Conservation (phyloP, 2,797 vertebrate genomes). For the Thalassophryne amazonica region DNA sequence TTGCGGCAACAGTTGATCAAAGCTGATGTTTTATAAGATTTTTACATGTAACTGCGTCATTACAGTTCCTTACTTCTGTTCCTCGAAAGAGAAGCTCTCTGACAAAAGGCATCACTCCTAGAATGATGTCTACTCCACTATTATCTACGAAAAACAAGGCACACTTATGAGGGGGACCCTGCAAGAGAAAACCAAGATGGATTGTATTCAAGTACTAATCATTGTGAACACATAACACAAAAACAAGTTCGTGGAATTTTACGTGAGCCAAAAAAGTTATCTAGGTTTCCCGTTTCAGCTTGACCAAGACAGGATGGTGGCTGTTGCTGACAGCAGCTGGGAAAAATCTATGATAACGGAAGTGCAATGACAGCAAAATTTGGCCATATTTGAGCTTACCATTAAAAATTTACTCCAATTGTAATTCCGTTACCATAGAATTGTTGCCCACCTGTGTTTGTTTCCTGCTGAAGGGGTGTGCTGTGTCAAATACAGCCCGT, state of each 20-base stretch:
- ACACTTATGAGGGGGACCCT: conserved; percentile 99
- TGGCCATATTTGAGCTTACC: too few species aligned
- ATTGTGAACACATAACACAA: conserved; percentile 8
- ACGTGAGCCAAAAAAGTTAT: background rate
- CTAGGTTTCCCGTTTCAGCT: background rate
- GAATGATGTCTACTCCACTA: conserved; percentile 99
- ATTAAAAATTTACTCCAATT: too few species aligned
- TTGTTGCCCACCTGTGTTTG: too few species aligned
- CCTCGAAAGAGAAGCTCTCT: conserved; percentile 95
- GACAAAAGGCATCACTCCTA: conserved; percentile 98
- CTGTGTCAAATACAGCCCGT: background rate
- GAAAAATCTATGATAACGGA: too few species aligned
- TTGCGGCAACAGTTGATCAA: background rate
- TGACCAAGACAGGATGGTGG: background rate
- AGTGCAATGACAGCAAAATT: too few species aligned
- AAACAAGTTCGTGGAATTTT: background rate
- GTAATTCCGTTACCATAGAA: too few species aligned
- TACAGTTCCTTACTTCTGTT: conserved; percentile 86
- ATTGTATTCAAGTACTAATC: conserved; percentile 35
- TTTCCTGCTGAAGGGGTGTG: background rate
- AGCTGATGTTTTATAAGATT: background rate
- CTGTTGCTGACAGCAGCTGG: background rate
- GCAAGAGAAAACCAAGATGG: conserved; percentile 84
- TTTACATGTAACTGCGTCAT: background rate
- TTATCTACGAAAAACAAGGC: conserved; percentile 99